Conservation (phyloP, 2,888 invertebrate species). For the Patella caerulea region DNA sequence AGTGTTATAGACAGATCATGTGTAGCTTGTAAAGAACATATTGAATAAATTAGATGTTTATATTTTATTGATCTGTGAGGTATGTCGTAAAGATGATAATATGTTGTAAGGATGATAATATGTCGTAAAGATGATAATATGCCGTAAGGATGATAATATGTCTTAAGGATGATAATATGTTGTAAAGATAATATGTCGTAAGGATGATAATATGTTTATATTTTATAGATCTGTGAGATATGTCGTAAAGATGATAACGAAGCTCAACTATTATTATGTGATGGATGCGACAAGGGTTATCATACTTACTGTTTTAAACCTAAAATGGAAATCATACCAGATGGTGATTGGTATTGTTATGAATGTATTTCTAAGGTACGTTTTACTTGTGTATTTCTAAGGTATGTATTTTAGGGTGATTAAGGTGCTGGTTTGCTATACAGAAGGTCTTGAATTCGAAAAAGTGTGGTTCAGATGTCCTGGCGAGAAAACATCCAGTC, state of each 20-base stretch:
- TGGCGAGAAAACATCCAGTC: too few species aligned
- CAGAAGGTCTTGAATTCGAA: too few species aligned
- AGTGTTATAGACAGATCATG: too few species aligned
- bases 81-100: conserved; percentile 97
- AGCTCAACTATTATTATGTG: conserved; percentile 93
- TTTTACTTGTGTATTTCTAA: background rate
- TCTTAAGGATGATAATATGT: conserved; percentile 95
- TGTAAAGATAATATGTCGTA: conserved; percentile 93
- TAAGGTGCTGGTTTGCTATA: too few species aligned
- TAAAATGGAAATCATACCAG: conserved; percentile 94
- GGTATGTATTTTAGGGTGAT: background rate
- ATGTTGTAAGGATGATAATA: conserved; percentile 95
- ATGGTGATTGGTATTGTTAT: conserved; percentile 98
- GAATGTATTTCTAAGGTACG: conserved; percentile 79
- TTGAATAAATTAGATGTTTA: conserved; percentile 75
- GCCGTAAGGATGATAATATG: conserved; percentile 92
- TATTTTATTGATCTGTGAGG: conserved; percentile 89
- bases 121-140: conserved; percentile 95
- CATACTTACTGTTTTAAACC: conserved; percentile 99
- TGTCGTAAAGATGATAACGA: conserved; percentile 97
- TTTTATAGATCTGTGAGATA: conserved; percentile 92
- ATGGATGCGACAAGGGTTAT: conserved; percentile 98
- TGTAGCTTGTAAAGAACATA: conserved; percentile 86
- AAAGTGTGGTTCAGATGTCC: too few species aligned
- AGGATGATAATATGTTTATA: conserved; percentile 85